These are phyloP conservation scores for Icerya purchasi DNA, from an alignment of 2,888 invertebrate genomes.

Conservation along the genomic window DNA sequence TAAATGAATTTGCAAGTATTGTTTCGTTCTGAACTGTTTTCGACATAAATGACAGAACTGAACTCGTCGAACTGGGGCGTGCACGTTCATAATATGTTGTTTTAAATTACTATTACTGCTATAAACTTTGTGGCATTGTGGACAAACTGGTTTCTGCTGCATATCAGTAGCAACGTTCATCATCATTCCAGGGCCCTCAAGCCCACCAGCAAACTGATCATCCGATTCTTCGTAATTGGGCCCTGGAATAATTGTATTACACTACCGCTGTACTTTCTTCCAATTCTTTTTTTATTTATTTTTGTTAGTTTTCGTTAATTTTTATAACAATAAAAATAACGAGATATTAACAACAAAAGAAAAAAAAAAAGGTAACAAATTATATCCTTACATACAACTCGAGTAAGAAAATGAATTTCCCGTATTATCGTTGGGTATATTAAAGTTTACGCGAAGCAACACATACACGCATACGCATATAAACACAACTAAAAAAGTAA, in stretches of 20 bases:
- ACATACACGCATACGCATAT: too few species aligned
- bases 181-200: not conserved
- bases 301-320: not conserved
- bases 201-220: not conserved
- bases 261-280: not conserved
- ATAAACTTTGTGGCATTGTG: slow-evolving; percentile 43
- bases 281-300: not conserved
- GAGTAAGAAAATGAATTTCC: too few species aligned
- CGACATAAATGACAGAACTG: slow-evolving; percentile 40
- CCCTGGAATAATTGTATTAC: not conserved
- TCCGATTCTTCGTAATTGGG: not conserved
- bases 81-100: slow-evolving; percentile 46
- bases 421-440: too few species aligned
- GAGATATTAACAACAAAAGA: not conserved
- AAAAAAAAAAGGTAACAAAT: too few species aligned
- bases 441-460: too few species aligned
- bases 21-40: slow-evolving; percentile 46
- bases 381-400: too few species aligned
- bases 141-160: slow-evolving; percentile 34
- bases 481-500: too few species aligned
- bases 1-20: slow-evolving; percentile 46
- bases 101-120: slow-evolving; percentile 46
- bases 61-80: slow-evolving; percentile 36
- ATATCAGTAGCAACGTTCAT: not conserved
- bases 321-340: not conserved